Percentiles rank a stretch among this genome's conserved stretches.
These are phyloP conservation scores for Pammene aurita DNA, from an alignment of 2,888 invertebrate species.

Conservation along the genomic window DNA sequence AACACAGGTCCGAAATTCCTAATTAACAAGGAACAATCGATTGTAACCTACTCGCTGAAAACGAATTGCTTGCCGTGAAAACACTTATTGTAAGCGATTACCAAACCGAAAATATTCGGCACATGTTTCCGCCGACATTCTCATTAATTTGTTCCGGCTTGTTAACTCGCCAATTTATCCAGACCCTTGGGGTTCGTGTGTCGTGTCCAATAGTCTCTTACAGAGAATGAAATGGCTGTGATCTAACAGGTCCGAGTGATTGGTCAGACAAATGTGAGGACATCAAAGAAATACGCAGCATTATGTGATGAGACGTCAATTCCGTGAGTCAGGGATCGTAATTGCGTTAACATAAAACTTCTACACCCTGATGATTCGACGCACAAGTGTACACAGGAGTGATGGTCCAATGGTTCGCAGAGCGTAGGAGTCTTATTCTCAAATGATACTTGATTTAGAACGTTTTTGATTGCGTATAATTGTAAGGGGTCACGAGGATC, in stretches of 20 bases:
- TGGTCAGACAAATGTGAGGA: constrained; percentile 41
- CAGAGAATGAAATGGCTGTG: constrained; percentile 10
- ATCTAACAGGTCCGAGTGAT: constrained; percentile 30
- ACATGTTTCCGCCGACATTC: constrained; percentile 47
- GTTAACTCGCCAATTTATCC: constrained; percentile 43
- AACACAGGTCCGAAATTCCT: neutral
- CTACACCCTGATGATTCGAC: constrained; percentile 43
- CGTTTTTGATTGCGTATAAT: neutral
- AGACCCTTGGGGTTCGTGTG: constrained; percentile 36
- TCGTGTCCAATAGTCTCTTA: constrained; percentile 1
- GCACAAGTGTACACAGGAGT: constrained; percentile 24
- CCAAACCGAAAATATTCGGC: constrained; percentile 43
- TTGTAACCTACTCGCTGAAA: constrained; percentile 19
- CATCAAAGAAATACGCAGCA: constrained; percentile 47
- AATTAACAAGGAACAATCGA: constrained; percentile 23
- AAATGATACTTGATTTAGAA: neutral
- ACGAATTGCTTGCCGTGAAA: constrained; percentile 31
- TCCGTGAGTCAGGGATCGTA: constrained; percentile 44
- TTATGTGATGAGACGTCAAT: constrained; percentile 43
- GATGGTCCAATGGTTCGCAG: neutral
- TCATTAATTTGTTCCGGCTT: constrained; percentile 49
- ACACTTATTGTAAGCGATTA: constrained; percentile 43
- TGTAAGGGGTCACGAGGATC: neutral
- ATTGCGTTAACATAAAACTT: constrained; percentile 50
- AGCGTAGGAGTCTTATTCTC: neutral